These are phyloP conservation scores for Phenganax stokvisi DNA, from an alignment of 92 coral and sea anemone genomes.

Conservation along the genomic window DNA sequence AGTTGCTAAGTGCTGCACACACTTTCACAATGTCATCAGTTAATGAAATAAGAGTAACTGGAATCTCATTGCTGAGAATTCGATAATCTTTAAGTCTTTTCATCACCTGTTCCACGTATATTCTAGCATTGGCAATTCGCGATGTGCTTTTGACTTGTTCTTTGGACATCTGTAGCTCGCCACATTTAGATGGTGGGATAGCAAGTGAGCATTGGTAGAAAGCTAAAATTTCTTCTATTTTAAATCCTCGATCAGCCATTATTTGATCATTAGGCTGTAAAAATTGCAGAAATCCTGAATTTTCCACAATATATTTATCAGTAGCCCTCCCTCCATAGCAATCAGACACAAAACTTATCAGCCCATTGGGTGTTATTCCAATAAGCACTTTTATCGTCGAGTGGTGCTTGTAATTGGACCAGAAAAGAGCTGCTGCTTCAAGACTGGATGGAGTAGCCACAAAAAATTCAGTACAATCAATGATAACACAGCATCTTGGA, in stretches of 20 bases:
- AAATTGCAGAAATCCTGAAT: slow-evolving; percentile 29
- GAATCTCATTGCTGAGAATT: no score
- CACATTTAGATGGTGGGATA: no score
- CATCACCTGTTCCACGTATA: no score
- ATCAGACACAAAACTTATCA: slow-evolving; percentile 22
- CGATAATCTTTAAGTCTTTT: no score
- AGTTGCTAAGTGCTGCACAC: no score
- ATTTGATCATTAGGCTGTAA: slow-evolving; percentile 39
- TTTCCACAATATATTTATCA: slow-evolving; percentile 33
- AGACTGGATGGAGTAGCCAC: slow-evolving; percentile 27
- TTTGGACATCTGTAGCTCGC: no score
- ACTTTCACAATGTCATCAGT: no score
- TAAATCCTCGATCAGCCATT: slow-evolving; percentile 45
- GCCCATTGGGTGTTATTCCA: slow-evolving; percentile 40
- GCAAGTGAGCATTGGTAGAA: no score
- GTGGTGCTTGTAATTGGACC: slow-evolving; percentile 43
- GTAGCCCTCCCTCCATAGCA: slow-evolving; percentile 31
- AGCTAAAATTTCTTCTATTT: not conserved
- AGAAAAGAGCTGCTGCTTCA: slow-evolving; percentile 25
- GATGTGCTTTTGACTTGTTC: no score
- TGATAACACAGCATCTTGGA: slow-evolving; percentile 20
- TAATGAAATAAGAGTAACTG: no score
- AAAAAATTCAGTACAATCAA: slow-evolving; percentile 37
- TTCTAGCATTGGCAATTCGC: no score
- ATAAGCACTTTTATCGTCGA: slow-evolving; percentile 23